A percentile compares a stretch with the other conserved stretches of the same genome.
Evolutionary conservation across 2,113 vertebrate genomes (phyloP).

Genomic region (Spilogale gracilis): DNA sequence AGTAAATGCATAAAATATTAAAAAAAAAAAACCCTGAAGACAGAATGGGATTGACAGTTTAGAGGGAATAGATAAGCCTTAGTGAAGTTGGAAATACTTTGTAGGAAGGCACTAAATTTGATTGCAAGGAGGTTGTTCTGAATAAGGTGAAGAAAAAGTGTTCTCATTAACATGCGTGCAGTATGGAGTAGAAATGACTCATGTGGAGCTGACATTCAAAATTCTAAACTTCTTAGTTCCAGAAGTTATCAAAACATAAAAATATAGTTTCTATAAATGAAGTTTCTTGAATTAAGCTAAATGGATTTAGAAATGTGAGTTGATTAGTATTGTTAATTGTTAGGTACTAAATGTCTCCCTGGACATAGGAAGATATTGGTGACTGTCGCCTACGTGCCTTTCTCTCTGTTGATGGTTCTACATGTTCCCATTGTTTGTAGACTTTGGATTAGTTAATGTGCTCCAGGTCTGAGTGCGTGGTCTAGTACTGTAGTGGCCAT

Average conservation of each 20-base stretch:
- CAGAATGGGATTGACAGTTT: neutral
- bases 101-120: neutral
- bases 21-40: neutral
- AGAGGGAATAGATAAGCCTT: neutral
- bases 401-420: neutral
- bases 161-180: neutral
- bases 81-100: neutral
- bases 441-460: neutral
- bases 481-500: neutral
- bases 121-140: neutral
- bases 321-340: neutral
- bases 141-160: neutral
- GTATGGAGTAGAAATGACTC: neutral
- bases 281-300: neutral
- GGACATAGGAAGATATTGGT: neutral
- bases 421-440: neutral
- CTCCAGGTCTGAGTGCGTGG: neutral
- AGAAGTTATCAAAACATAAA: neutral
- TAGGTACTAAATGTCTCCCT: neutral
- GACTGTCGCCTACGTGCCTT: neutral
- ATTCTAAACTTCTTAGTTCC: neutral
- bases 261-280: neutral
- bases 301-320: neutral
- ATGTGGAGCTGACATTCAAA: neutral
- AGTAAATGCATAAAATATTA: too few species aligned